Percentiles rank a stretch among this genome's conserved stretches.
phyloP scores from a whole-genome alignment of 2,113 vertebrate species.

The Eira barbara region DNA sequence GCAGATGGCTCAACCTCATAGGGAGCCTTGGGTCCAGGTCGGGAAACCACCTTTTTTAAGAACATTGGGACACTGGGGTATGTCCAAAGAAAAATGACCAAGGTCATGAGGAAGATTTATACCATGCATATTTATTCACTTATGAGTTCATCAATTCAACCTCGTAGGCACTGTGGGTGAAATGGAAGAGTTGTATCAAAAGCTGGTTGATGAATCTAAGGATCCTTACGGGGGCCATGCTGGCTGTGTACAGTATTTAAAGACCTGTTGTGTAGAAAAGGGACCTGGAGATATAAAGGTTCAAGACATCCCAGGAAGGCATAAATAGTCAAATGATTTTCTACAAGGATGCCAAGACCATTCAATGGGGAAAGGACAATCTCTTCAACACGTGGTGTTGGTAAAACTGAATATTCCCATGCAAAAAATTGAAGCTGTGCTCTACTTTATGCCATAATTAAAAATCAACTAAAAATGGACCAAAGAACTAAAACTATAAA shows the following conservation, averaged over 20 bases:
- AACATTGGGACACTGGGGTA: neutral
- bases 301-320: neutral
- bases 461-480: neutral
- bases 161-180: neutral
- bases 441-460: neutral
- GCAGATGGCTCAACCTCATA: neutral
- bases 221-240: no score
- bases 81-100: neutral
- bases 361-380: neutral
- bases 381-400: neutral
- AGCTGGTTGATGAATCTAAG: neutral
- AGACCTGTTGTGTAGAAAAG: neutral
- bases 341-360: neutral
- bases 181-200: neutral
- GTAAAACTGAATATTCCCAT: neutral
- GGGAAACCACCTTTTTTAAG: neutral
- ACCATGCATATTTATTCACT: neutral
- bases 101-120: neutral
- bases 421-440: neutral
- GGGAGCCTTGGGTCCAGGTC: neutral
- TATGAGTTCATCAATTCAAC: neutral
- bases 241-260: neutral
- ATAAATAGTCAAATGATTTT: neutral
- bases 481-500: neutral
- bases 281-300: neutral